A percentile compares a stretch with the other conserved stretches of the same genome.
phyloP scores from a whole-genome alignment of 2,797 vertebrate species.

The Rhinatrema bivittatum region DNA sequence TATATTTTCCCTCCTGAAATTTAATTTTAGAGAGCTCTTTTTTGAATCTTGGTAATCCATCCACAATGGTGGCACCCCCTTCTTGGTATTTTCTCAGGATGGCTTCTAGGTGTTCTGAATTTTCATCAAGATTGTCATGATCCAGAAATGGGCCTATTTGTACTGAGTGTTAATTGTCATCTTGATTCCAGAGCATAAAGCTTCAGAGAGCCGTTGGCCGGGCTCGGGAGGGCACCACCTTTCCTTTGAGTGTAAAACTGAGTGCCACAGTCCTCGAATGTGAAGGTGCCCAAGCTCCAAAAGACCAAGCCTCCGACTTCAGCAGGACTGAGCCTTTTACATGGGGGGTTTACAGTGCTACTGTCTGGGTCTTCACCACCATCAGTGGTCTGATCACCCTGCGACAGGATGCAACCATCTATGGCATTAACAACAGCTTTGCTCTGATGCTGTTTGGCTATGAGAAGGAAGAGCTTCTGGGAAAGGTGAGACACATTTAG shows the following conservation, averaged over 20 bases:
- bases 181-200: slow-evolving; percentile 61
- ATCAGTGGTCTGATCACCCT: slow-evolving; percentile 77
- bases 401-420: slow-evolving; percentile 69
- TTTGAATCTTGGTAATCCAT: too few relatives aligned
- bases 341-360: slow-evolving; percentile 54
- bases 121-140: too few relatives aligned
- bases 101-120: too few relatives aligned
- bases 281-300: slow-evolving; percentile 19
- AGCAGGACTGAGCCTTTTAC: not conserved
- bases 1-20: too few relatives aligned
- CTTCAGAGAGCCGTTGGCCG: slow-evolving; percentile 69
- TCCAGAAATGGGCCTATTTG: too few relatives aligned
- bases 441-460: slow-evolving; percentile 79
- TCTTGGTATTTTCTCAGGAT: too few relatives aligned
- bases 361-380: slow-evolving; percentile 72
- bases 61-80: too few relatives aligned
- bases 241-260: slow-evolving; percentile 79
- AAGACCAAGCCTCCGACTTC: not conserved
- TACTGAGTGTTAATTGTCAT: too few relatives aligned
- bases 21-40: too few relatives aligned
- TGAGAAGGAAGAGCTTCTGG: slow-evolving; percentile 65
- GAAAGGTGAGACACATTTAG: slow-evolving; percentile 65
- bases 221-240: slow-evolving; percentile 54
- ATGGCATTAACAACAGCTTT: slow-evolving; percentile 69
- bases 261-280: slow-evolving; percentile 41